These are phyloP conservation scores for Plecotus auritus DNA, from an alignment of 2,113 vertebrate genomes.

Conservation along the genomic window DNA sequence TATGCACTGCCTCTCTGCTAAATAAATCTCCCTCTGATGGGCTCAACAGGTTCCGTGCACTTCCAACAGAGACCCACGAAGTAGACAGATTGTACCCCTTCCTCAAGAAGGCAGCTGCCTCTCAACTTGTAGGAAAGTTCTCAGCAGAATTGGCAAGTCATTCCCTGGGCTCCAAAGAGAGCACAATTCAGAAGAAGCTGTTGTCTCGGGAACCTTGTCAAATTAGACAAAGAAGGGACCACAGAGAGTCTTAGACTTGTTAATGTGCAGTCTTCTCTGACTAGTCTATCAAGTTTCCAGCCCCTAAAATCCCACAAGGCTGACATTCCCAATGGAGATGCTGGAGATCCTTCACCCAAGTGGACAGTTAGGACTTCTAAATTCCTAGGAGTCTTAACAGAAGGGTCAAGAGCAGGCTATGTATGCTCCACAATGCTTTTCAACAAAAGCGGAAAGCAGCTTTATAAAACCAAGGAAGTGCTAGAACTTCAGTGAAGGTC, in stretches of 20 bases:
- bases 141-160: background rate
- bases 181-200: background rate
- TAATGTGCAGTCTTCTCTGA: background rate
- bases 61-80: background rate
- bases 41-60: conserved; percentile 4
- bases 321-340: background rate
- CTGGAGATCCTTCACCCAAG: background rate
- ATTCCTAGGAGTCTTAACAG: background rate
- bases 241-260: background rate
- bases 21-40: conserved; percentile 62
- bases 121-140: background rate
- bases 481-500: background rate
- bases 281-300: background rate
- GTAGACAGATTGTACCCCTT: background rate
- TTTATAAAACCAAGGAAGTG: background rate
- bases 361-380: background rate
- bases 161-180: background rate
- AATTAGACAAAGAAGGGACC: background rate
- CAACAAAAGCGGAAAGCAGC: background rate
- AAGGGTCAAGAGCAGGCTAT: background rate
- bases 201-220: background rate
- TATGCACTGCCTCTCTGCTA: conserved; percentile 66
- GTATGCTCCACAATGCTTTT: background rate
- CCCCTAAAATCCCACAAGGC: background rate
- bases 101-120: background rate